A percentile compares a stretch with the other conserved stretches of the same genome.
Evolutionary conservation across 2,888 invertebrate genomes (phyloP).

Genomic region (Stenodera caucasica): DNA sequence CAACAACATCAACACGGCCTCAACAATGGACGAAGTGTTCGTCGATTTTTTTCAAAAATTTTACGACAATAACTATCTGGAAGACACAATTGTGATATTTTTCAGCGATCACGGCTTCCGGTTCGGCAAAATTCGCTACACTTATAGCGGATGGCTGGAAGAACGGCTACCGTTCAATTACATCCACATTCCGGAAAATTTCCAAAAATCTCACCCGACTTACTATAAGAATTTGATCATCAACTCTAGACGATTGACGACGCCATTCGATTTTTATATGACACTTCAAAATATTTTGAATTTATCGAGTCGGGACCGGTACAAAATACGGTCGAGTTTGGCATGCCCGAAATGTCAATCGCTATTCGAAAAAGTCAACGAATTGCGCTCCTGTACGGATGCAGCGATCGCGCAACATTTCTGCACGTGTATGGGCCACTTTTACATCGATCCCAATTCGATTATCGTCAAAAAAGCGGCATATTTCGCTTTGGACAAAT

Average conservation of each 20-base stretch:
- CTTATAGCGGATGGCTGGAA: conserved; percentile 75
- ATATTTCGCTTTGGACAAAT: conserved; percentile 54
- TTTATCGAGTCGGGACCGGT: conserved; percentile 53
- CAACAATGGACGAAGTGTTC: conserved; percentile 67
- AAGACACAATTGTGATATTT: conserved; percentile 71
- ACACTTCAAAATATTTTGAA: conserved; percentile 68
- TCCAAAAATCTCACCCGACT: conserved; percentile 60
- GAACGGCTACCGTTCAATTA: conserved; percentile 76
- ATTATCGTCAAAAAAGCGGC: conserved; percentile 60
- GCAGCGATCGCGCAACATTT: conserved; percentile 70
- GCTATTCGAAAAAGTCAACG: conserved; percentile 62
- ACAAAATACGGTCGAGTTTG: conserved; percentile 47
- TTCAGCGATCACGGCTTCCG: conserved; percentile 81
- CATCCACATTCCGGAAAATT: conserved; percentile 66
- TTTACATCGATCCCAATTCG: conserved; percentile 56
- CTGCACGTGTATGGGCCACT: conserved; percentile 71
- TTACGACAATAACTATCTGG: conserved; percentile 62
- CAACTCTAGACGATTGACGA: conserved; percentile 70
- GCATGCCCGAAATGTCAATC: conserved; percentile 70
- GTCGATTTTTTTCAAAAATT: conserved; percentile 64
- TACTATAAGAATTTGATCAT: conserved; percentile 61
- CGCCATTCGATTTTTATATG: conserved; percentile 76
- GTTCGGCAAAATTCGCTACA: conserved; percentile 69
- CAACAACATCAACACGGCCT: conserved; percentile 67
- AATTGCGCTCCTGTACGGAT: conserved; percentile 68